Evolutionary conservation across 2,888 invertebrate species (phyloP).

Genomic region (Melanargia galathea): DNA sequence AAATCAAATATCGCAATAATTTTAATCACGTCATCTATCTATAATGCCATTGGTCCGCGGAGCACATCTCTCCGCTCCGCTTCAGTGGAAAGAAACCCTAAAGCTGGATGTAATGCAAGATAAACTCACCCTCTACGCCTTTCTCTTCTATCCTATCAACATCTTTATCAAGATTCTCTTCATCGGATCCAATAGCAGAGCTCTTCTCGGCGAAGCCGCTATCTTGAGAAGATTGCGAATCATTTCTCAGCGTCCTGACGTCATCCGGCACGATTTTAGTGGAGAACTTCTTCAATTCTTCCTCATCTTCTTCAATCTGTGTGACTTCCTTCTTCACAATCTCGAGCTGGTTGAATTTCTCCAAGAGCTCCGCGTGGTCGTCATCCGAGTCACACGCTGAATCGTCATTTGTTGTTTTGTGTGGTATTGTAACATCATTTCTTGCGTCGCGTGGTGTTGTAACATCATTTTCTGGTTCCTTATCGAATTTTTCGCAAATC

Average conservation of each 20-base stretch:
- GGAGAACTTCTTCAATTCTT: slow-evolving; percentile 59
- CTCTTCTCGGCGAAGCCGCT: slow-evolving; percentile 63
- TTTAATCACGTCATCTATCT: no score
- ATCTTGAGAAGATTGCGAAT: slow-evolving; percentile 67
- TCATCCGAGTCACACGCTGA: not conserved
- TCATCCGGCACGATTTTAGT: slow-evolving; percentile 57
- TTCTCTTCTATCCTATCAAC: slow-evolving; percentile 44
- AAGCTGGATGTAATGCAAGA: no score
- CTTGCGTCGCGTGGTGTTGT: not conserved
- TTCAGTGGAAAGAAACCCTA: no score
- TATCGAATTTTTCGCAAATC: not conserved
- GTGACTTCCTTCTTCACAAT: slow-evolving; percentile 39
- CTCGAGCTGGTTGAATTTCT: slow-evolving; percentile 28
- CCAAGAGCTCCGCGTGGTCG: slow-evolving; percentile 1
- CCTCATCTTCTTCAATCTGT: slow-evolving; percentile 41
- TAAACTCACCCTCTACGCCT: slow-evolving; percentile 33
- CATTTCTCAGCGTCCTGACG: slow-evolving; percentile 50
- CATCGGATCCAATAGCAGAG: slow-evolving; percentile 33
- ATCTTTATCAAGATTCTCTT: slow-evolving; percentile 46
- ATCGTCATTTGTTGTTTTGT: not conserved
- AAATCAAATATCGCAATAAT: no score
- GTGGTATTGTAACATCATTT: not conserved
- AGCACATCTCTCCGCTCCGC: no score
- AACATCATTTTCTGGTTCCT: not conserved
- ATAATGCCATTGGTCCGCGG: no score